Evolutionary conservation across 1,140 invertebrate species (phyloP), one percentile per base, ranked within the genome.

Genomic region (Hycleus cichorii): DNA sequence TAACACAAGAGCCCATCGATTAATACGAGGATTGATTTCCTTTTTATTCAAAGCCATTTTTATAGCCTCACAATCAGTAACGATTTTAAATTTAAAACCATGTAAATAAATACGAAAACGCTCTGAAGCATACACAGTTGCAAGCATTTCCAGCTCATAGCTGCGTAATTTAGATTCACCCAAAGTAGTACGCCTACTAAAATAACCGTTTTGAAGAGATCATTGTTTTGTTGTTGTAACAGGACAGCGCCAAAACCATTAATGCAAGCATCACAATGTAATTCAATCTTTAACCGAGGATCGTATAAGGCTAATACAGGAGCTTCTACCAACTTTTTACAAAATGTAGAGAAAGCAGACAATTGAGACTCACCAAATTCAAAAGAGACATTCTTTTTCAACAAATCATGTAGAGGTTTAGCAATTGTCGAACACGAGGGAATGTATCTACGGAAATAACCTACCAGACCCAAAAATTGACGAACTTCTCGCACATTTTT

Each of bases 21-120:
- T 59, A 10, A 64, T 48, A 50, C 55, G 27, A 3, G 64, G 67
- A 1, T 57, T 63, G 6, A 69, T 57, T 27, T 72, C 65, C 52
- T 71, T 73, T 27, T 72, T 73, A 1, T 63, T 60, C 12, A 70
- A 44, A 63, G 71, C 48, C 72, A 68, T 27, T 72, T 68, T n/a
- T 10, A 55, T 7, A 5, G 60, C 39, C 10, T 43, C 24, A 40
- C 74, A 76, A 68, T 65, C 75, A 2, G 57, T 72, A 10, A 74
- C 51, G 5, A 75, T 66, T 48, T 69, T 72, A 47, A 75, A 72
- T 32, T 65, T 6, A 12, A 69, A 69, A 4, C 70, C 75, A 32
- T 70, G 52, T 0, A 78, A 49, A 45, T 78, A 78, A 24, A 63
- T 25, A n/a, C 71, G 27, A 62, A 76, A 75, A 47, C 72, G 72